Base-by-base conservation (phyloP, 2,113 vertebrate species). In the Eptatretus burgeri region DNA sequence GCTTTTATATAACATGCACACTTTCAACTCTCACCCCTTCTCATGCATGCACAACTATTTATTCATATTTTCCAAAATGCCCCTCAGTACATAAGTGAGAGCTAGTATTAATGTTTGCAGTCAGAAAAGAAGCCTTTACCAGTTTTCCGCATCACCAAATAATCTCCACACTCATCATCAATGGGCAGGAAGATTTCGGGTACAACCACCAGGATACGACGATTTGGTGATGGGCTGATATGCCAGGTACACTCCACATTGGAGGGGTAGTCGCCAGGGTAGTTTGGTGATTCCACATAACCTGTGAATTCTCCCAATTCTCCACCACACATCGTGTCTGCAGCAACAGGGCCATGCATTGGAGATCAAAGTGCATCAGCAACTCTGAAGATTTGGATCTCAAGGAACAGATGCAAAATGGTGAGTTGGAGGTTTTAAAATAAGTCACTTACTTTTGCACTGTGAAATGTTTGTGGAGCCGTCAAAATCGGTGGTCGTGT, bases 121-220 rank as follows among this genome's bases (percentile, higher is more conserved):
- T 7, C 7, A 41, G 7, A 5, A 41, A 41, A 41, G 56, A 60
- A 11, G 12, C 2, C 83, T 85, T 79, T 72, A 98, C 91, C 76
- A 71, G 84, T 93, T 75, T 96, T 98, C 64, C 89, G 75, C 91
- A 98, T 98, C 68, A 98, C 91, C 71, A 96, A 71, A 72, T 83
- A 96, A 76, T 98, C 91, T 66, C 89, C 91, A 63, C 91, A 98
- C 71, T 96, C 87, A 0, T 98, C 91, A 67, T 96, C 91, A 66
- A 96, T 83, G 9, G 91, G 89, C 56, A 98, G 76, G 71, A 78
- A 96, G 75, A 96, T 96, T 74, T 96, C 89, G 9, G 91, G 91
- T 62, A 98, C 89, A 41, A 96, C 83, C 1, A 98, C 83, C 7
- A 96, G 77, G 72, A 96, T 94, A 56, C 87, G 82, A 64, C 91